Evolutionary conservation across 2,888 invertebrate genomes (phyloP), one percentile per base, ranked within the genome.

Genomic region (Lampropteryx suffumata): DNA sequence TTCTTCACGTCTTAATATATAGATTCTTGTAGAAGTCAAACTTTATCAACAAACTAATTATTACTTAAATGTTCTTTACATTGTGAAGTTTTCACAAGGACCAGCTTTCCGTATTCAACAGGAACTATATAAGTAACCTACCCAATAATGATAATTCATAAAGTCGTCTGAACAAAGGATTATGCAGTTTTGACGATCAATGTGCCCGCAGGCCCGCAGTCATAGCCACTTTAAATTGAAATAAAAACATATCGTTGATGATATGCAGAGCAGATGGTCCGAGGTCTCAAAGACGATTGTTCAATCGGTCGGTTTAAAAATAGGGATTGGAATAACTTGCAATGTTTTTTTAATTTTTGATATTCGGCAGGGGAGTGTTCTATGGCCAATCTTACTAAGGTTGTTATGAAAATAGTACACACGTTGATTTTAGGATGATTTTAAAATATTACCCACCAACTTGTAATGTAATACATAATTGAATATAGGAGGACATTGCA

Each of bases 191-290:
- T 32, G 69, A 71, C n/a, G 58, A 57, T 85, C 84, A 88, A 87
- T 87, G 67, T 72, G 61, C 88, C 86, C 86, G 86, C 83, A 85
- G n/a, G n/a, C n/a, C 86, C 86, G 86, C 83, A 85, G 79, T 72
- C 69, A 60, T 64, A 67, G 58, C 67, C 76, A 76, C 76, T 82
- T 73, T 27, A 36, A 40, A 46, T 46, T 40, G 41, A 37, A 57
- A 57, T 49, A 55, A 57, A 36, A 59, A 44, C 32, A 53, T 36
- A 39, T 46, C 39, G 42, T 30, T 37, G 42, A 52, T 47, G 21
- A 29, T 41, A 41, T 27, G 17, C 35, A 26, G 28, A 45, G 37
- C 50, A 55, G 49, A 56, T 50, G 48, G 50, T 44, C 51, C 48
- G 33, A 49, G 33, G 34, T 42, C 27, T 27, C 28, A 28, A 14